Percentiles rank a stretch among this genome's conserved stretches.
phyloP scores from a whole-genome alignment of 2,888 invertebrate genomes.

The Cephus sareptanus region DNA sequence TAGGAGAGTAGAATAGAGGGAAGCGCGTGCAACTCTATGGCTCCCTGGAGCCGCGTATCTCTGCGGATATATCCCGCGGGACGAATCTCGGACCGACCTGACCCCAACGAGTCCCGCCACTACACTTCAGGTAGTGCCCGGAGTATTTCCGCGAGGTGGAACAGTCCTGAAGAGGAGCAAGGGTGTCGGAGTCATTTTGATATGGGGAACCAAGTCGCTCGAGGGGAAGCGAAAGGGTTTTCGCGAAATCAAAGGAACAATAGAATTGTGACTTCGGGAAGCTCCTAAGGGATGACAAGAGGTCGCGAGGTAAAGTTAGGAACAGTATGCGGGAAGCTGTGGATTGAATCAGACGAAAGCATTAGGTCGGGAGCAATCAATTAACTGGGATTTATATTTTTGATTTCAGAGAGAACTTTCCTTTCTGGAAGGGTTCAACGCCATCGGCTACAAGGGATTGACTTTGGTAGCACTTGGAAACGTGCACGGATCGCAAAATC shows the following conservation, averaged over 20 bases:
- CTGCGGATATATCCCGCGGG: slow-evolving; percentile 37
- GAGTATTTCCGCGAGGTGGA: not conserved
- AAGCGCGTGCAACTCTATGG: not conserved
- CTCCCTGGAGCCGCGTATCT: slow-evolving; percentile 37
- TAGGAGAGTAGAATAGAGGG: not conserved
- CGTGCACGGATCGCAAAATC: not conserved
- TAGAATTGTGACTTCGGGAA: not conserved
- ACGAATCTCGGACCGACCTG: slow-evolving; percentile 33
- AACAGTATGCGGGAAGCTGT: not conserved
- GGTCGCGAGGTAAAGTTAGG: not conserved
- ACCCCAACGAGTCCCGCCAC: not conserved
- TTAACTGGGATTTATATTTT: slow-evolving; percentile 12
- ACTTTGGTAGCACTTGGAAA: not conserved
- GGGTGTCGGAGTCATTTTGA: not conserved
- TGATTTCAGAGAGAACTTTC: slow-evolving; percentile 4
- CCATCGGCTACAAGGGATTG: not conserved
- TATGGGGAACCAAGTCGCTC: not conserved
- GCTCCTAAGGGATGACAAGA: not conserved
- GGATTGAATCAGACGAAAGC: not conserved
- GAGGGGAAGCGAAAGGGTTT: not conserved
- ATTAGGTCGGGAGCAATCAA: not conserved
- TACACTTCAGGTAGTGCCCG: not conserved
- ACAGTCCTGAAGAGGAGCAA: not conserved
- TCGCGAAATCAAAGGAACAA: not conserved
- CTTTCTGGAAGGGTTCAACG: not conserved